Base-by-base conservation (phyloP, 2,113 vertebrate genomes). In the Axis porcinus region DNA sequence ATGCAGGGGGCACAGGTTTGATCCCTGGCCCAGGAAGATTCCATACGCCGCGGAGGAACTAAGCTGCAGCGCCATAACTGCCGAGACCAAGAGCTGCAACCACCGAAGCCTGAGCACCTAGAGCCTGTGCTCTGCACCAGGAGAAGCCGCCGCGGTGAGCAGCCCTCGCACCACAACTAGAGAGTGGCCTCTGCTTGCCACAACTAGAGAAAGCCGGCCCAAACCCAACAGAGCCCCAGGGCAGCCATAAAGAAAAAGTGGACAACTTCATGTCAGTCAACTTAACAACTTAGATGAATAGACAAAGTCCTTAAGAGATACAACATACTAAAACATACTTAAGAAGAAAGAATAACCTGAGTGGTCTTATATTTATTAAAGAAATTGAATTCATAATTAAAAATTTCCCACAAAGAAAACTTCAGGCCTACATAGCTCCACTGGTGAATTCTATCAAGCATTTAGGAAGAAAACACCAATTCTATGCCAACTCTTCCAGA, bases 321-420 rank as follows among this genome's bases (percentile, higher is more conserved):
- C 15, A 52, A 52, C 52, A 57, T 62, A 30, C 30, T 16, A 47
- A 62, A 81, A 52, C 57, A 7, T 25, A 82, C 76, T 52, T 60
- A 52, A 52, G 45, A 52, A 81, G n/a, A 89, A 89, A 47, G 9
- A 81, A 91, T 50, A 81, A 81, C 50, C 43, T 21, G 76, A 91
- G 52, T 52, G 60, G 33, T 25, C 50, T 91, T 62, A 27, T 58
- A 50, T 50, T 91, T 91, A 82, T 86, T 86, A 86, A 86, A 62
- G 25, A 74, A 86, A 86, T 40, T 60, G 43, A 28, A 78, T 33
- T 52, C 70, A 21, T n/a, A 55, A 93, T 50, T 36, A 8, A 93
- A 86, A 78, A 86, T 17, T 78, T 23, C 25, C 33, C 25, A 17
- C 30, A 93, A 43, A 78, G 30, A 74, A 85, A 30, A 40, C 43